Base-by-base conservation (phyloP, 2,888 invertebrate genomes). In the Agriopis aurantiaria region DNA sequence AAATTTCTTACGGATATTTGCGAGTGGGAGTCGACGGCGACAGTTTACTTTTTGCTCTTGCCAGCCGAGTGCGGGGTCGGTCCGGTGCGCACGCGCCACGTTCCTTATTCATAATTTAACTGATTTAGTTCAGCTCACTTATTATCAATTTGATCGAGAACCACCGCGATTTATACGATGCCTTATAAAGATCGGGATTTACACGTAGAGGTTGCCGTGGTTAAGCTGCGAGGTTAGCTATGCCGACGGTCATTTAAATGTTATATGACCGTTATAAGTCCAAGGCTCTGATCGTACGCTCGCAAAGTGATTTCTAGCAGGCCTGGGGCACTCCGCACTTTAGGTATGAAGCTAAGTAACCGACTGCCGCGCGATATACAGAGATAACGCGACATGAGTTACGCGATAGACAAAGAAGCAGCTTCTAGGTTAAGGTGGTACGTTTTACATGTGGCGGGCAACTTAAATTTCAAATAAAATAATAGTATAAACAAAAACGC, bases 71-170 rank as follows among this genome's bases (percentile, higher is more conserved):
- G 40, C 14, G 10, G 11, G 58, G 6, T 43, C 43, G 43, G 43
- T 10, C 43, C 43, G 43, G 8, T 43, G 43, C 43, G 86, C 88
- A 84, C 87, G 86, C 86, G 85, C 80, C 81, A 78, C 76, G 33
- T 83, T 85, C 85, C 89, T 88, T 90, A 91, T 90, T 87, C 81
- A 85, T 91, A 91, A 91, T 91, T 91, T 90, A 91, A 46, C 11
- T 46, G 55, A n/a, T 23, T 57, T 41, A 60, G 76, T 80, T 82
- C 79, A 82, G 80, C 46, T 66, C 48, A 82, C 81, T 80, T 86
- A 82, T 87, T 85, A 86, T 82, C 84, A 82, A 83, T 81, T 81
- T 76, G 78, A 75, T 76, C 67, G 71, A 68, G 68, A 77, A 17
- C 67, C 61, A 17, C 41, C 45, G 67, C 74, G 78, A 81, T 80